phyloP scores from a whole-genome alignment of 2,113 vertebrate genomes.

The Herpailurus yagouaroundi region DNA sequence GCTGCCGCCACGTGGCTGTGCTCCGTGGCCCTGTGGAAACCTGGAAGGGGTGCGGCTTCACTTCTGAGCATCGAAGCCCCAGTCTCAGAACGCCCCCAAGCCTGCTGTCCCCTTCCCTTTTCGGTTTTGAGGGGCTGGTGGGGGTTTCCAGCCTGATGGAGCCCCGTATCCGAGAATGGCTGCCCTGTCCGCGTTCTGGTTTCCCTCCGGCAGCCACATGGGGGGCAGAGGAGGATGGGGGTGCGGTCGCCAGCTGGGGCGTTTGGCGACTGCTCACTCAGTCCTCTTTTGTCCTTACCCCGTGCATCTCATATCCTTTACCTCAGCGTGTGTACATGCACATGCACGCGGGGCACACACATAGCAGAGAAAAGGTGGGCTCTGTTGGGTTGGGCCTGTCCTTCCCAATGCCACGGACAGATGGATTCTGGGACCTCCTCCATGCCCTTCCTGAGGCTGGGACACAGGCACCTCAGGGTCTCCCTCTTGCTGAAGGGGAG shows the following conservation, averaged over 20 bases:
- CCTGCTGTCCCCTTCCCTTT: neutral
- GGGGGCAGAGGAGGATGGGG: neutral
- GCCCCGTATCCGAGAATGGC: neutral
- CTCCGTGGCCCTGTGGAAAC: neutral
- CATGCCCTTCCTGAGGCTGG: neutral
- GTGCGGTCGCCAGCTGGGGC: neutral
- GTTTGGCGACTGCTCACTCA: neutral
- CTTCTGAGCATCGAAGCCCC: neutral
- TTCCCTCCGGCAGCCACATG: neutral
- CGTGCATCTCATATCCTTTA: neutral
- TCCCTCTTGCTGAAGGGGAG: slow-evolving; percentile 60
- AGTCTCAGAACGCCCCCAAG: neutral
- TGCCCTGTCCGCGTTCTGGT: neutral
- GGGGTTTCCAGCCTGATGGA: neutral
- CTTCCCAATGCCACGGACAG: neutral
- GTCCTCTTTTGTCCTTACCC: slow-evolving; percentile 20
- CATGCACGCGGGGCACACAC: neutral
- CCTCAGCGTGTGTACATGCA: neutral
- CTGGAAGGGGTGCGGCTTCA: neutral
- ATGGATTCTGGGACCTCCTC: neutral
- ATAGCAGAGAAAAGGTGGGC: neutral
- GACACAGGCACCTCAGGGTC: neutral
- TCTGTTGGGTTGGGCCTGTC: neutral
- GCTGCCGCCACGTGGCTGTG: slow-evolving; percentile 61
- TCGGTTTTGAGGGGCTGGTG: neutral